A percentile compares a stretch with the other conserved stretches of the same genome.
These are phyloP conservation scores for Salminus brasiliensis DNA, from an alignment of 2,113 vertebrate genomes.

Conservation along the genomic window DNA sequence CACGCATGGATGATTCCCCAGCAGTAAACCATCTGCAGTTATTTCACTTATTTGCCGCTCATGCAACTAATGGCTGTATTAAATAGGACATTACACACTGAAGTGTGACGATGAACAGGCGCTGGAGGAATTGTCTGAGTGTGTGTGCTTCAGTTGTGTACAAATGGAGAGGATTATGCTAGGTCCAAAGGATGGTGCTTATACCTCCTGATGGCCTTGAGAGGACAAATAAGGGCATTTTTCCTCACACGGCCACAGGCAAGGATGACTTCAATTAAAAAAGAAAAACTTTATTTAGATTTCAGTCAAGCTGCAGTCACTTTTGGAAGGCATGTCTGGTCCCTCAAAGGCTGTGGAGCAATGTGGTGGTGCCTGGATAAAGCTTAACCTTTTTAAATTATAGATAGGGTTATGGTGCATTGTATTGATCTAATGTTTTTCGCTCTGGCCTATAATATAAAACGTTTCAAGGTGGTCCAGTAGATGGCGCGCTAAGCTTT, in stretches of 20 bases:
- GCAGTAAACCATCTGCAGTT: background rate
- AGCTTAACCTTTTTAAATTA: background rate
- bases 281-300: background rate
- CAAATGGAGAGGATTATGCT: background rate
- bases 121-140: background rate
- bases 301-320: background rate
- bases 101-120: background rate
- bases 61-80: background rate
- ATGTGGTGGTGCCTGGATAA: background rate
- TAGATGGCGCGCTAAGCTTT: constrained; percentile 64
- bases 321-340: background rate
- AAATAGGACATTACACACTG: background rate
- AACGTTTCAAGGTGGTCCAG: constrained; percentile 55
- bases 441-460: background rate
- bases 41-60: background rate
- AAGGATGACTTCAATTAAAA: background rate
- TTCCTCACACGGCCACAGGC: background rate
- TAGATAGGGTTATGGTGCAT: background rate
- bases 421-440: background rate
- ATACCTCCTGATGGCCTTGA: background rate
- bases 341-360: background rate
- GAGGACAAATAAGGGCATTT: background rate
- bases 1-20: background rate
- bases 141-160: background rate
- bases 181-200: background rate